Percentiles rank a stretch among this genome's conserved stretches.
These are phyloP conservation scores for Coecobrya sp. DNA, from an alignment of 2,888 invertebrate genomes.

Conservation along the genomic window DNA sequence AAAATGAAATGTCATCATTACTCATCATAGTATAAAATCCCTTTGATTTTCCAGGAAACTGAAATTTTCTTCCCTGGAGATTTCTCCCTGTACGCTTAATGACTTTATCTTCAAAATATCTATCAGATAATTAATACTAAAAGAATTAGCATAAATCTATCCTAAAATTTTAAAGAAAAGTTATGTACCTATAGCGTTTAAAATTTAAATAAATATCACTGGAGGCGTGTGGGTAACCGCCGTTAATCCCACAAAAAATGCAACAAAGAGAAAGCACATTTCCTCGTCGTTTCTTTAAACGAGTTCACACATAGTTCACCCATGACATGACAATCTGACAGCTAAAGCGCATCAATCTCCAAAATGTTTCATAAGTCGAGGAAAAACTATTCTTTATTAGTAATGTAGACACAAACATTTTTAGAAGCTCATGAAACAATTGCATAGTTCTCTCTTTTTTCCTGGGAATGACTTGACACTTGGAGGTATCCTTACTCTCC, in stretches of 20 bases:
- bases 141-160: no score
- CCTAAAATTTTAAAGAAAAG: no score
- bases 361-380: slow-evolving; percentile 6
- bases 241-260: neutral
- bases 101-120: no score
- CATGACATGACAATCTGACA: no score
- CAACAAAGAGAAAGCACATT: slow-evolving; percentile 25
- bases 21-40: no score
- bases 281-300: neutral
- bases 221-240: neutral
- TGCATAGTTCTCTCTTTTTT: slow-evolving; percentile 27
- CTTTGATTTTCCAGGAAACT: no score
- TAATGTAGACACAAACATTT: neutral
- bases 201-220: no score
- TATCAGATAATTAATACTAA: no score
- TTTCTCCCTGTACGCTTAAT: no score
- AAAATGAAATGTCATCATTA: no score
- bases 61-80: no score
- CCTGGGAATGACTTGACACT: slow-evolving; percentile 79
- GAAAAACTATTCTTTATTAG: neutral
- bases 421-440: slow-evolving; percentile 60
- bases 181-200: no score
- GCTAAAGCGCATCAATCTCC: neutral
- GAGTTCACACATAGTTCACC: slow-evolving; percentile 17
- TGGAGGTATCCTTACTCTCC: slow-evolving; percentile 59